Evolutionary conservation across 2,888 invertebrate genomes (phyloP), one percentile per base, ranked within the genome.

Genomic region (Seladonia tumulorum): DNA sequence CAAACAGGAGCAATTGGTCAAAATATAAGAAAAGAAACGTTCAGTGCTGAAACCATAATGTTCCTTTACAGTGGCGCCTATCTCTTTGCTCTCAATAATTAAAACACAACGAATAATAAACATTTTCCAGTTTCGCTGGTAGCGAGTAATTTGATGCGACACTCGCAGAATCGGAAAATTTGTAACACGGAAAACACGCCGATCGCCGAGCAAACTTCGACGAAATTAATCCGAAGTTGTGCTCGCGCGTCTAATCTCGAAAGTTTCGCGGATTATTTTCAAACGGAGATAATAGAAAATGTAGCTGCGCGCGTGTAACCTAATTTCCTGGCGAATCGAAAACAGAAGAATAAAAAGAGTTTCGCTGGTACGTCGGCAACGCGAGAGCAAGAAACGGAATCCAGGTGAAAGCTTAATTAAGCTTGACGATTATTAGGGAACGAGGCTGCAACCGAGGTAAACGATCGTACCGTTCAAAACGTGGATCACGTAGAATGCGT

Each of bases 401-500:
- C 7, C n/a, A 63, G 14, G 35, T 63, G 45, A 74, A 73, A 68
- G 25, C n/a, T 60, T 85, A 81, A 85, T 81, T 81, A 66, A 68
- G 22, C 74, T 22, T 42, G 66, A 81, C 47, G 81, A 76, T 85
- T 85, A 81, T 85, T 78, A 74, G 83, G 29, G 63, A 53, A 78
- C 53, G 72, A 57, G 72, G n/a, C 42, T 63, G 53, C n/a, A 14
- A 47, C 45, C 29, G 16, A 18, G 45, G 63, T 79, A 45, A 60
- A 76, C 49, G 49, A 39, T 29, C 42, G 47, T 57, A 63, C 35
- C 25, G 47, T 82, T 86, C 71, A 39, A 57, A 57, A 86, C 29
- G 68, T 85, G 81, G 73, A 81, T 88, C 90, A 90, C 89, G 89
- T 88, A 88, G 78, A 82, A 81, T 80, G 79, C 80, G 83, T 87